Conservation (phyloP, 2,888 invertebrate species). For the Acanthacorydalis orientalis region DNA sequence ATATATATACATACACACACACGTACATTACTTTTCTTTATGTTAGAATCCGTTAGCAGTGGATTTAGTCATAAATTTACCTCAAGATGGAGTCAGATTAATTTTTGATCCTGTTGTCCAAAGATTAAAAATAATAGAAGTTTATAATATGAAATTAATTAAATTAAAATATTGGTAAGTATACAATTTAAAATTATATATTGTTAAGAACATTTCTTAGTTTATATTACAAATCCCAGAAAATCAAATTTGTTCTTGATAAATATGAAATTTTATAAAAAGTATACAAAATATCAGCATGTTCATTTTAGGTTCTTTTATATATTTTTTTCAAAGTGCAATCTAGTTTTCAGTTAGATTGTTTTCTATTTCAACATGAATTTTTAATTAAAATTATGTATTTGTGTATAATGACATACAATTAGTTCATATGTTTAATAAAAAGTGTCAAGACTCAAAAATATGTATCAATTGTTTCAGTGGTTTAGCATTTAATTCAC, state of each 20-base stretch:
- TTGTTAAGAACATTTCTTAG: neutral
- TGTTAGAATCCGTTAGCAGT: slow-evolving; percentile 84
- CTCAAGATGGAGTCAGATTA: slow-evolving; percentile 89
- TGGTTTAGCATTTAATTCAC: slow-evolving; percentile 75
- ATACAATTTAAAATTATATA: neutral
- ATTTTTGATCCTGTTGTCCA: slow-evolving; percentile 93
- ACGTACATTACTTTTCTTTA: slow-evolving; percentile 4
- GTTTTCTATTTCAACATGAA: too few relatives aligned
- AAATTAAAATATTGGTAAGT: slow-evolving; percentile 92
- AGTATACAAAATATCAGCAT: too few relatives aligned
- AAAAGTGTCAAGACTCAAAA: too few relatives aligned
- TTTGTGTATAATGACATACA: too few relatives aligned
- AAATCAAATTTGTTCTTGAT: too few relatives aligned
- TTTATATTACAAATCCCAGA: too few relatives aligned
- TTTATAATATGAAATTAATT: slow-evolving; percentile 92
- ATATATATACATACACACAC: neutral
- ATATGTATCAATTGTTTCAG: slow-evolving; percentile 27
- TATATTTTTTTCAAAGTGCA: too few relatives aligned
- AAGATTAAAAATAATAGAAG: slow-evolving; percentile 92
- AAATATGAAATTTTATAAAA: too few relatives aligned
- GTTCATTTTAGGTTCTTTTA: too few relatives aligned
- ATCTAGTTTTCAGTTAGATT: too few relatives aligned
- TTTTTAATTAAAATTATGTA: too few relatives aligned
- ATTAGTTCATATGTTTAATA: too few relatives aligned
- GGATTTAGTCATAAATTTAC: slow-evolving; percentile 91